Evolutionary conservation across 2,797 vertebrate genomes (phyloP).

Genomic region (Eulemur rubriventer): DNA sequence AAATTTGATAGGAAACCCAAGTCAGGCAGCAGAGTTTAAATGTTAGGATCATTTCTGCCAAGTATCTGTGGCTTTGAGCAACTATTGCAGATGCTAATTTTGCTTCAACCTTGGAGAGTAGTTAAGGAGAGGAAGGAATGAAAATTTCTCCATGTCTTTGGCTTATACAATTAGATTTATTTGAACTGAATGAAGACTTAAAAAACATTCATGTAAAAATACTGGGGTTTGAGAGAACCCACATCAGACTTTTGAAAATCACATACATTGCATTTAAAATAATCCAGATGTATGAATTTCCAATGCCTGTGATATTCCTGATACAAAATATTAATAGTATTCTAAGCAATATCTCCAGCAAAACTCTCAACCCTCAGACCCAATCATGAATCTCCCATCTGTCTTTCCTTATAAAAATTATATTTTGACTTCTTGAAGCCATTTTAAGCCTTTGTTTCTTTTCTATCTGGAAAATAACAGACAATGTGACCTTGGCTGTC

Average conservation of each 20-base stretch:
- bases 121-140: neutral
- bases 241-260: neutral
- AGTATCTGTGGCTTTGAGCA: neutral
- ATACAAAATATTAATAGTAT: neutral
- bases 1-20: neutral
- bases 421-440: constrained; percentile 45
- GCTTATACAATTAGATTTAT: neutral
- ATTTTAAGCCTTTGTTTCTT: constrained; percentile 13
- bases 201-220: constrained; percentile 9
- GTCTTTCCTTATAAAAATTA: constrained; percentile 54
- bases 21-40: neutral
- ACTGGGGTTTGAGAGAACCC: neutral
- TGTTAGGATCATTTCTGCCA: neutral
- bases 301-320: neutral
- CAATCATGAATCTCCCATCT: neutral
- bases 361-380: neutral
- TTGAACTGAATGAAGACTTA: constrained; percentile 32
- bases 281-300: neutral
- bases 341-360: neutral
- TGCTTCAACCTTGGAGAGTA: constrained; percentile 9
- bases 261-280: neutral
- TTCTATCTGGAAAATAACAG: constrained; percentile 48
- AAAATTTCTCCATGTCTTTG: neutral
- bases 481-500: neutral
- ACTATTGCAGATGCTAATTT: neutral